A percentile compares a stretch with the other conserved stretches of the same genome.
Conservation (phyloP, 2,888 invertebrate genomes). For the Eupithecia vulgata region DNA sequence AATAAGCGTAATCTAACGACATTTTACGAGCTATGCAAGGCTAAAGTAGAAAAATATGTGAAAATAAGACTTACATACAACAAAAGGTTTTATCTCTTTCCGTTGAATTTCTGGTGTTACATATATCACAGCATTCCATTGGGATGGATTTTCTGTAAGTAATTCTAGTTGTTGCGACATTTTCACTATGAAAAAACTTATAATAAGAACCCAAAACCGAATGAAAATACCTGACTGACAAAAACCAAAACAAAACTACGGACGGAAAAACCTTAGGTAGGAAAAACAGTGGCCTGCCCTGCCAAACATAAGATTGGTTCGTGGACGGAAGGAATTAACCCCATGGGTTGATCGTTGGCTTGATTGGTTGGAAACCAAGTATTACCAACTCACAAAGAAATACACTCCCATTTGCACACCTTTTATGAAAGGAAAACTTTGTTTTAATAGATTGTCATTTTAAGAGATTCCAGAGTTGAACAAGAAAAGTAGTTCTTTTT, state of each 20-base stretch:
- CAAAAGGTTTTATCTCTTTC: conserved; percentile 78
- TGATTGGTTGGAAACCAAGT: not conserved
- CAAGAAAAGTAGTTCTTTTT: too few species aligned
- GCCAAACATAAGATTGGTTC: too few species aligned
- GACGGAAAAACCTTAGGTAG: not conserved
- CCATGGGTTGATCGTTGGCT: too few species aligned
- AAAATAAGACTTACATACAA: conserved; percentile 63
- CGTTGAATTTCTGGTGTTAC: conserved; percentile 75
- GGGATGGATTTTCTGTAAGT: conserved; percentile 68
- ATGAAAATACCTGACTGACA: conserved; percentile 4
- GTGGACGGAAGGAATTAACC: too few species aligned
- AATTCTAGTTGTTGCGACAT: conserved; percentile 78
- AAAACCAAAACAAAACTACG: not conserved
- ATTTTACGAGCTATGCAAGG: not conserved
- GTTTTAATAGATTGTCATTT: too few species aligned
- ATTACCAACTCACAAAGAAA: not conserved
- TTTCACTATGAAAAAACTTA: conserved; percentile 33
- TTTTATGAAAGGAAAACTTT: too few species aligned
- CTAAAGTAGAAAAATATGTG: not conserved
- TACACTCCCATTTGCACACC: not conserved
- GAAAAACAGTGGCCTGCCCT: too few species aligned
- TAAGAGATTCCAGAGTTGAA: too few species aligned
- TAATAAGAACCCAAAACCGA: conserved; percentile 23
- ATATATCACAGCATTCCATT: conserved; percentile 66
- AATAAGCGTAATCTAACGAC: not conserved